phyloP scores from a whole-genome alignment of 2,113 vertebrate genomes.

The Budorcas taxicolor region DNA sequence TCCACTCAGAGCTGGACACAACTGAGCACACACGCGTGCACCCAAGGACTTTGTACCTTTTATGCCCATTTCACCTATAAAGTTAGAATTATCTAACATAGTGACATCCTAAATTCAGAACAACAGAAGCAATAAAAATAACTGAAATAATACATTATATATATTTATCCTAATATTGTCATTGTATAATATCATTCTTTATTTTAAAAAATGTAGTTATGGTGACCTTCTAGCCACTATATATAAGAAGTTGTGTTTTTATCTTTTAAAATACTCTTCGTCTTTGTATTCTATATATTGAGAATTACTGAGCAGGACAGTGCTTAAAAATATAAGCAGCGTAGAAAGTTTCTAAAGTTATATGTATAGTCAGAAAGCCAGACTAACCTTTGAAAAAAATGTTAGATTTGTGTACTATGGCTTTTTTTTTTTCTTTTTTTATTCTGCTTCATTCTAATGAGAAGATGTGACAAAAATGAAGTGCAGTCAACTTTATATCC shows the following conservation, averaged over 20 bases:
- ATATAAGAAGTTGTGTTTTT: not conserved
- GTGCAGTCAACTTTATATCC: not conserved
- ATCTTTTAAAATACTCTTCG: not conserved
- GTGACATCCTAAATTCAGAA: not conserved
- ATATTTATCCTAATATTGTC: not conserved
- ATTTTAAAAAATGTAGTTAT: not conserved
- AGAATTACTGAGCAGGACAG: not conserved
- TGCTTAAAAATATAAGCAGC: not conserved
- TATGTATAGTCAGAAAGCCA: not conserved
- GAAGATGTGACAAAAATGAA: not conserved
- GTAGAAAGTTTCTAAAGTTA: not conserved
- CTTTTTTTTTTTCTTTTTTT: not conserved
- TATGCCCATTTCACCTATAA: not conserved
- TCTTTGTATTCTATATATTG: not conserved
- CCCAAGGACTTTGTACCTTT: not conserved
- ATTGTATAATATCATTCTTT: not conserved
- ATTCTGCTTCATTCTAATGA: not conserved
- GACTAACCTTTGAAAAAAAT: not conserved
- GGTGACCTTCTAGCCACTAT: not conserved
- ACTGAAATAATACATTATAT: not conserved
- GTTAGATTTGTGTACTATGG: not conserved
- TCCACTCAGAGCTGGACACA: not conserved
- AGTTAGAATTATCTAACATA: not conserved
- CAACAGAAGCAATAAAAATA: not conserved
- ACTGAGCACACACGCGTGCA: accelerated